phyloP scores from a whole-genome alignment of 2,797 vertebrate species.

The Neosilurus hyrtlii region DNA sequence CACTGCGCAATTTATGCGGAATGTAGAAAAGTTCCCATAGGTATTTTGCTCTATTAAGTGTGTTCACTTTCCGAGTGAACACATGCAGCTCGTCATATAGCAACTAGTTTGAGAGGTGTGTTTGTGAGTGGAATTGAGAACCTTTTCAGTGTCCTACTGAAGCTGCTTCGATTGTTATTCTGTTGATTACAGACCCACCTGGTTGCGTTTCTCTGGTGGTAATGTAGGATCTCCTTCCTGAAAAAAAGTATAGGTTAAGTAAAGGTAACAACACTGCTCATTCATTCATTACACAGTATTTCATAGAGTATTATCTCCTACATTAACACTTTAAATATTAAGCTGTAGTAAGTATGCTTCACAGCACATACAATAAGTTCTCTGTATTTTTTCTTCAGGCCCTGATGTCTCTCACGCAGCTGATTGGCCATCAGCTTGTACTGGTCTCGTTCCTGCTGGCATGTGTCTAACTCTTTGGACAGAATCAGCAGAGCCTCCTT shows the following conservation, averaged over 20 bases:
- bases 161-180: background rate
- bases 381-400: constrained; percentile 93
- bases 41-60: no score
- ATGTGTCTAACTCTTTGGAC: constrained; percentile 94
- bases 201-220: constrained; percentile 94
- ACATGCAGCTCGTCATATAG: constrained; percentile 2
- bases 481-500: constrained; percentile 95
- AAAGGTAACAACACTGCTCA: background rate
- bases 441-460: constrained; percentile 96
- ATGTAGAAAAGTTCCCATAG: no score
- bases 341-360: constrained; percentile 4
- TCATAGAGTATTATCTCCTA: background rate
- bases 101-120: background rate
- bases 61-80: no score
- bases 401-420: constrained; percentile 90
- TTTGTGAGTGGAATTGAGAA: background rate
- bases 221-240: constrained; percentile 92
- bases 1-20: no score
- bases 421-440: constrained; percentile 98
- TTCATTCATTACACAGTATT: background rate
- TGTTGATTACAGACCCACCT: constrained; percentile 73
- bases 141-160: background rate
- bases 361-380: constrained; percentile 86
- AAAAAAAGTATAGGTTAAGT: constrained; percentile 41
- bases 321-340: background rate